Evolutionary conservation across 2,113 vertebrate species (phyloP).

Genomic region (Reinhardtius hippoglossoides): DNA sequence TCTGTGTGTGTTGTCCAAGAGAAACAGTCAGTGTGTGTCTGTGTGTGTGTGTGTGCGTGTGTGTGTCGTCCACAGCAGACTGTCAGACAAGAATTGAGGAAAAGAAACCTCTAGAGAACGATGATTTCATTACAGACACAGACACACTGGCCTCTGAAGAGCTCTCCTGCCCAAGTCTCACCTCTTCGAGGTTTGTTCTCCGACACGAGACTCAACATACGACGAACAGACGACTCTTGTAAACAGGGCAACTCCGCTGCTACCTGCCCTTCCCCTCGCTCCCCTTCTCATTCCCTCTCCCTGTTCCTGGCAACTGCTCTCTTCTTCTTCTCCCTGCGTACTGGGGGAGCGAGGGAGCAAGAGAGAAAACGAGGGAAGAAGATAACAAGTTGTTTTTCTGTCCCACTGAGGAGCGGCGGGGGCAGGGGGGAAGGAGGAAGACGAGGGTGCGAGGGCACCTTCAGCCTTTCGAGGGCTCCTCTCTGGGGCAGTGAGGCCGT

Average conservation of each 20-base stretch:
- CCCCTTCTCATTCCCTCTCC: slow-evolving; percentile 2
- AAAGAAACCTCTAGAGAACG: neutral
- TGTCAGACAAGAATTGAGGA: neutral
- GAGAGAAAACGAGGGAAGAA: slow-evolving; percentile 14
- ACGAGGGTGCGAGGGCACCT: slow-evolving; percentile 40
- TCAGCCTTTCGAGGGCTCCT: slow-evolving; percentile 48
- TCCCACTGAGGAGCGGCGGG: neutral
- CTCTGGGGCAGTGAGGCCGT: slow-evolving; percentile 33
- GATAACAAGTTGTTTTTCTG: slow-evolving; percentile 65
- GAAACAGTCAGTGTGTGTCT: slow-evolving; percentile 41
- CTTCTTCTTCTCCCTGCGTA: slow-evolving; percentile 50
- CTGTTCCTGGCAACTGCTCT: slow-evolving; percentile 44
- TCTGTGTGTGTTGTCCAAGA: slow-evolving; percentile 37
- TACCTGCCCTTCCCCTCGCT: neutral
- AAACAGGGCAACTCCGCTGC: neutral
- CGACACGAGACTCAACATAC: slow-evolving; percentile 4
- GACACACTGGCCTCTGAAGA: neutral
- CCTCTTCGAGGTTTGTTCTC: slow-evolving; percentile 2
- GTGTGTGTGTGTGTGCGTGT: slow-evolving; percentile 16
- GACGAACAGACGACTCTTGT: neutral
- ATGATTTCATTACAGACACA: neutral
- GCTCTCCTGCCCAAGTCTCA: neutral
- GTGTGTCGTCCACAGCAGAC: slow-evolving; percentile 5
- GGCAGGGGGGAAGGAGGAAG: slow-evolving; percentile 26
- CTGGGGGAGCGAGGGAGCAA: slow-evolving; percentile 6